Evolutionary conservation across 2,888 invertebrate species (phyloP).

Genomic region (Lycia hirtaria): DNA sequence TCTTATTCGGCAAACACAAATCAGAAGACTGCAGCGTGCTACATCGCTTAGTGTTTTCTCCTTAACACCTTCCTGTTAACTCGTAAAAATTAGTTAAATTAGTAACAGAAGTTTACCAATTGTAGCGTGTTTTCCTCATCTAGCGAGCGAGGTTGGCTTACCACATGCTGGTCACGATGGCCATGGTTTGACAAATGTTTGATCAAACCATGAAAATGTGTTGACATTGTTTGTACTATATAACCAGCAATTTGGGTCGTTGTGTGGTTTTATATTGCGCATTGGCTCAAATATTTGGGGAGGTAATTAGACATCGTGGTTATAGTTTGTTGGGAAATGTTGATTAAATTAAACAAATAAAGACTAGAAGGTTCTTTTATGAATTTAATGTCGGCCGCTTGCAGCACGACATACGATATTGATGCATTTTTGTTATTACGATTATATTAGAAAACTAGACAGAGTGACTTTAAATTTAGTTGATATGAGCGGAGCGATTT

Average conservation of each 20-base stretch:
- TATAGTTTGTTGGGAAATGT: neutral
- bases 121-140: constrained; percentile 6
- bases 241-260: constrained; percentile 46
- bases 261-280: constrained; percentile 39
- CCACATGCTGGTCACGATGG: constrained; percentile 21
- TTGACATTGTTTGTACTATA: constrained; percentile 44
- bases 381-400: neutral
- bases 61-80: neutral
- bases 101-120: neutral
- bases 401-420: no score
- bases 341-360: neutral
- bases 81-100: constrained; percentile 4
- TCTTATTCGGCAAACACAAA: neutral
- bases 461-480: no score
- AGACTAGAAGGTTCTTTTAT: neutral
- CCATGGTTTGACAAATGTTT: constrained; percentile 34
- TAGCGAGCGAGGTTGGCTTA: constrained; percentile 12
- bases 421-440: no score
- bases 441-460: no score
- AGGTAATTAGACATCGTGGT: constrained; percentile 22
- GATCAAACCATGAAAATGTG: constrained; percentile 30
- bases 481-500: no score
- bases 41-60: neutral
- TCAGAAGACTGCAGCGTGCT: neutral
- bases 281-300: constrained; percentile 45